A percentile compares a stretch with the other conserved stretches of the same genome.
phyloP scores from a whole-genome alignment of 2,113 vertebrate species.

The Protobothrops mucrosquamatus region DNA sequence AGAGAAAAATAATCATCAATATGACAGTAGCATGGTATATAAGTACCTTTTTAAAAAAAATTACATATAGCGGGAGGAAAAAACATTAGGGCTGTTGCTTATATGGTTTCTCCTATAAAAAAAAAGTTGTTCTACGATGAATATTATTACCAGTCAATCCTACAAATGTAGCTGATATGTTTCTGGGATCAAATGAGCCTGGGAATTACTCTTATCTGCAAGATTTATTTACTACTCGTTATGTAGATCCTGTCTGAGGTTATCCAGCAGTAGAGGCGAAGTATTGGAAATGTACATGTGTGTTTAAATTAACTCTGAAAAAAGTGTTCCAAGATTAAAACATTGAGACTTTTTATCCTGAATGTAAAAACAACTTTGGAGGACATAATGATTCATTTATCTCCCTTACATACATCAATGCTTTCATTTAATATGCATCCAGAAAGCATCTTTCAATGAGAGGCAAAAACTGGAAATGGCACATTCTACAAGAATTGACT shows the following conservation, averaged over 20 bases:
- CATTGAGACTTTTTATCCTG: background rate
- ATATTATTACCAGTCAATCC: background rate
- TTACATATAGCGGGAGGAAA: background rate
- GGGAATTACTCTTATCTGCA: background rate
- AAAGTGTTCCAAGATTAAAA: background rate
- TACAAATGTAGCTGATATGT: background rate
- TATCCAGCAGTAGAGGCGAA: background rate
- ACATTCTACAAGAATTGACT: background rate
- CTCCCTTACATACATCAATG: background rate
- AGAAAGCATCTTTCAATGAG: background rate
- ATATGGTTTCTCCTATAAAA: background rate
- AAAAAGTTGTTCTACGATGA: background rate
- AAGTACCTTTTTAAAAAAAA: background rate
- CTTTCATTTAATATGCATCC: background rate
- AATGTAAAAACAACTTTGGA: background rate
- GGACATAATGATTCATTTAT: background rate
- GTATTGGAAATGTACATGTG: background rate
- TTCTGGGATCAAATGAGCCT: background rate
- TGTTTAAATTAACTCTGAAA: background rate
- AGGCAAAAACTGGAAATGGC: background rate
- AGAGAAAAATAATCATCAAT: background rate
- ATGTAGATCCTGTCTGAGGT: background rate
- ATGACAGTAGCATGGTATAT: too few relatives aligned
- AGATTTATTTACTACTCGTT: background rate
- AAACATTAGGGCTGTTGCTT: background rate